Evolutionary conservation across 2,797 vertebrate genomes (phyloP).

Genomic region (Parotocinclus haroldoi): DNA sequence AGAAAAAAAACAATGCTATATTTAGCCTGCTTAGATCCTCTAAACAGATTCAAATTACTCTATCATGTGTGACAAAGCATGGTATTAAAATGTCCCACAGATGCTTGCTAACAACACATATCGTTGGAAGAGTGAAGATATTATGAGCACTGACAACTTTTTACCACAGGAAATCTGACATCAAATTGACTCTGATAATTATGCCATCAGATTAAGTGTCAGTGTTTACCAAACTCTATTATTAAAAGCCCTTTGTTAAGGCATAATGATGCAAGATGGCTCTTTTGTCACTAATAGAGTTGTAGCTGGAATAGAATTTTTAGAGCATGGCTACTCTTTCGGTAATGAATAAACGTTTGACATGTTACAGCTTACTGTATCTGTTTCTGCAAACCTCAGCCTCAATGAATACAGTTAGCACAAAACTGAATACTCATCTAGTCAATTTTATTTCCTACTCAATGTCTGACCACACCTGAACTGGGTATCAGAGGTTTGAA

Average conservation of each 20-base stretch:
- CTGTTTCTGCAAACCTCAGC: neutral
- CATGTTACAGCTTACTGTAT: neutral
- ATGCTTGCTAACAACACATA: constrained; percentile 37
- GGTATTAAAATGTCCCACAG: constrained; percentile 44
- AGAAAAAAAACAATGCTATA: constrained; percentile 40
- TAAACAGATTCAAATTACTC: constrained; percentile 37
- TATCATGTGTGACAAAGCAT: constrained; percentile 37
- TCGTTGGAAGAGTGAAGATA: constrained; percentile 28
- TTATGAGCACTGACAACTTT: constrained; percentile 21
- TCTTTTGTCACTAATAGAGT: neutral
- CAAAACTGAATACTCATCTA: neutral
- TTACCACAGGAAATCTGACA: constrained; percentile 21
- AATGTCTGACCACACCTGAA: neutral
- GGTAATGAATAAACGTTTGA: constrained; percentile 7
- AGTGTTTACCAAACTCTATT: constrained; percentile 34
- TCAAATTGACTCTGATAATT: constrained; percentile 37
- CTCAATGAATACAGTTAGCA: neutral
- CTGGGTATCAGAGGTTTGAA: neutral
- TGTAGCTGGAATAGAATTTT: constrained; percentile 16
- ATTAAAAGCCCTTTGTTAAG: constrained; percentile 37
- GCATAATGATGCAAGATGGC: constrained; percentile 41
- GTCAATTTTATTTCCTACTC: neutral
- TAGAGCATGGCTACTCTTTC: constrained; percentile 1
- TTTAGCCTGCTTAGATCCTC: constrained; percentile 38
- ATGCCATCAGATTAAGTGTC: constrained; percentile 34